Percentiles rank a stretch among this genome's conserved stretches.
These are phyloP conservation scores for Periplaneta americana DNA, from an alignment of 1,140 invertebrate species.

Conservation along the genomic window DNA sequence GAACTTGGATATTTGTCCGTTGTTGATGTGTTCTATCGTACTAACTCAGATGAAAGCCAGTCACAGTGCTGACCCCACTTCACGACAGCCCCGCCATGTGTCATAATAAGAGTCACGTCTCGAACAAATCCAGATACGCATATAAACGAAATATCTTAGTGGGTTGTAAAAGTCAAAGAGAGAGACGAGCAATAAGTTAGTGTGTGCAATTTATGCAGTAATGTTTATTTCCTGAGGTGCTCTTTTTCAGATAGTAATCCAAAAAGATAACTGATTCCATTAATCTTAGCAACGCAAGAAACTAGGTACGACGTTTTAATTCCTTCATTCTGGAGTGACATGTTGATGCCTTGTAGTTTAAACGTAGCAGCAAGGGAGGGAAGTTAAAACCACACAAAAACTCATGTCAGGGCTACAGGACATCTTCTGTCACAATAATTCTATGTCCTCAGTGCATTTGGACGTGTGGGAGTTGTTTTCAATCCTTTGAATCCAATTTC, in stretches of 20 bases:
- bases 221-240: neutral
- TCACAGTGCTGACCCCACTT: no score
- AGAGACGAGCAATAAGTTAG: no score
- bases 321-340: neutral
- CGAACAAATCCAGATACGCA: no score
- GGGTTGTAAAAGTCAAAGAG: no score
- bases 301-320: neutral
- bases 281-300: neutral
- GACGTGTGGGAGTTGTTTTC: neutral
- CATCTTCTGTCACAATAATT: neutral
- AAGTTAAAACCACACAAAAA: neutral
- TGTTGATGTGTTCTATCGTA: no score
- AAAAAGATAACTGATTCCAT: neutral
- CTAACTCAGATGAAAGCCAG: no score
- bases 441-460: neutral
- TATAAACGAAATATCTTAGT: no score
- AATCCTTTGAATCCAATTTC: no score
- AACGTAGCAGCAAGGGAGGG: neutral
- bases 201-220: no score
- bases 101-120: no score
- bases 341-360: neutral
- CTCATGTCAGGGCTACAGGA: neutral
- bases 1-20: no score
- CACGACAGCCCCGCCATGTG: no score
- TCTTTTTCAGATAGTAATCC: neutral